Base-by-base conservation (phyloP, 2,113 vertebrate genomes). In the Lanius ludovicianus region DNA sequence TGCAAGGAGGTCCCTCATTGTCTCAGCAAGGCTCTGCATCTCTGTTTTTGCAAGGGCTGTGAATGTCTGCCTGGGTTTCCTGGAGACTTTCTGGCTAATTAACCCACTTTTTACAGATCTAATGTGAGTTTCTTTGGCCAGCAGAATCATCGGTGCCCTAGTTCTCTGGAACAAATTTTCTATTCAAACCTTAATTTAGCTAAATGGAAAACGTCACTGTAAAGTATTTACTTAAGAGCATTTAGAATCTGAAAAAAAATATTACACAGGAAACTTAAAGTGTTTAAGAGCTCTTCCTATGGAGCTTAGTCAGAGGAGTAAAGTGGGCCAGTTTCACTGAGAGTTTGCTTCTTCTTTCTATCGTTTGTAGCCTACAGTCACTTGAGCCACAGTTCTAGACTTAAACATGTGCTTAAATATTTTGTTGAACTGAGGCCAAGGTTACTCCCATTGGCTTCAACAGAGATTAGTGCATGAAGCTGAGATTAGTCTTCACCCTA, bases 401-500 rank as follows among this genome's bases (percentile, higher is more conserved):
- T 63, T 84, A 78, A 86, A 56, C 35, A 64, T 28, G 65, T 62
- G 23, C 74, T 76, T 94, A 92, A 96, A 85, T 59, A 68, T 89
- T 94, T 91, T 94, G 52, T 77, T 90, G 89, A 94, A 87, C 24
- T 23, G 13, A 53, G n/a, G 33, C 85, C 89, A 91, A 91, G 42
- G 60, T 80, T 76, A 76, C 80, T 95, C 84, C 82, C 63, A 67
- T 41, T 89, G 94, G 83, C 22, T 92, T 68, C 41, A 50, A 41
- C 1, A 6, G 82, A 92, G 70, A 93, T 79, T 71, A 80, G 52
- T 69, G 50, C 31, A 71, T 87, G 87, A 84, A 69, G 42, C 81
- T 68, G 74, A 95, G 86, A 94, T 93, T 81, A 92, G 85, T 86
- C 92, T 93, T 84, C 86, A 49, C 79, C 79, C 52, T 93, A 46